Percentiles rank a stretch among this genome's conserved stretches.
Evolutionary conservation across 2,113 vertebrate genomes (phyloP).

Genomic region (Australoheros scitulus): DNA sequence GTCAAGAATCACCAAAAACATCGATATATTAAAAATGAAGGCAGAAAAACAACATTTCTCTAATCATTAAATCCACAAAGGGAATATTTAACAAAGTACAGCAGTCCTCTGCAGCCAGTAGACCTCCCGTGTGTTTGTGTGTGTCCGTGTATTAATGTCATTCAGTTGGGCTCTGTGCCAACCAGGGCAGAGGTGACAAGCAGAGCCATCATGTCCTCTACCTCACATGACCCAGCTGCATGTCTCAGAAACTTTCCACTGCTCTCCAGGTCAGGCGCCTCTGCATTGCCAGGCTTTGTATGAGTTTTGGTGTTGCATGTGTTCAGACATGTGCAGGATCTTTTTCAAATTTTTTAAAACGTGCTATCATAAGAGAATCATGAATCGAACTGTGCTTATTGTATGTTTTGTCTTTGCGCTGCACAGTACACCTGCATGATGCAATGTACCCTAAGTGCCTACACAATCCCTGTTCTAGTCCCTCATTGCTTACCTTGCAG

Average conservation of each 20-base stretch:
- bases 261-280: conserved; percentile 44
- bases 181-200: conserved; percentile 51
- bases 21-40: not conserved
- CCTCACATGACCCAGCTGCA: conserved; percentile 54
- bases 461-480: not conserved
- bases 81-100: not conserved
- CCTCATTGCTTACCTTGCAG: conserved; percentile 89
- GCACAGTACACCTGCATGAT: not conserved
- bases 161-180: conserved; percentile 35
- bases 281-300: not conserved
- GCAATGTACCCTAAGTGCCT: not conserved
- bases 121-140: not conserved
- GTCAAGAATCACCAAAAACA: not conserved
- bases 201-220: conserved; percentile 30
- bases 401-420: not conserved
- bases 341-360: not conserved
- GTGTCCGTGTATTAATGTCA: conserved; percentile 6
- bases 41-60: not conserved
- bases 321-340: not conserved
- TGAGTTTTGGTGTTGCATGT: not conserved
- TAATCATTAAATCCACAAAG: not conserved
- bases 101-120: not conserved
- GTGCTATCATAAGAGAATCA: not conserved
- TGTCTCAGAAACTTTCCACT: conserved; percentile 66
- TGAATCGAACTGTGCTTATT: not conserved